Evolutionary conservation across 2,888 invertebrate genomes (phyloP), one percentile per base, ranked within the genome.

Genomic region (Tetrapedia diversipes): DNA sequence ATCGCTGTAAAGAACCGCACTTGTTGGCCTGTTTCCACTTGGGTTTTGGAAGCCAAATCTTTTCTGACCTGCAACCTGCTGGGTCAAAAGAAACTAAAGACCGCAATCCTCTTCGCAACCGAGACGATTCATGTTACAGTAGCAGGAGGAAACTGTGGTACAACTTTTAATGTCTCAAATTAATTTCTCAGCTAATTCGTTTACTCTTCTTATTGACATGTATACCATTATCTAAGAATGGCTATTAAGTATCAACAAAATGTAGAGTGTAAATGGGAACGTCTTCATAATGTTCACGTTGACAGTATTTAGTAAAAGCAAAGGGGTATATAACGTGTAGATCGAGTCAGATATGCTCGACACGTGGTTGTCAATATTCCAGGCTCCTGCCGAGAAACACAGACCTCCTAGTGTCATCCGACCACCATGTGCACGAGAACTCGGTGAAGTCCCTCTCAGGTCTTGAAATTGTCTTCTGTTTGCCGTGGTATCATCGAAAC

Each of bases 321-420:
- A 67, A 73, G 41, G 61, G 51, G 51, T 66, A 63, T 24, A 8
- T 19, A 41, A 53, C 51, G 57, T 45, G 22, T 64, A 57, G 57
- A 56, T 51, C 16, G 27, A 39, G 49, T 69, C 57, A 56, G 73
- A 80, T 63, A 56, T 79, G 73, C 71, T 72, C 68, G 72, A 82
- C 85, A 86, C 78, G 84, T 86, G 86, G 80, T 81, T 83, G 73
- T 59, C 71, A 70, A 77, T 79, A 79, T 47, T 64, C 69, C 59
- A 57, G 86, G 79, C 87, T 86, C 87, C 87, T 87, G 86, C 87
- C 81, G 87, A 83, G 87, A 73, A 56, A 75, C 70, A 45, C 59
- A 59, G 86, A 84, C 87, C 87, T 87, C 87, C 87, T 77, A 79
- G 83, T 69, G 77, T 56, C 74, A 65, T 54, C 37, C 83, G 77